These are phyloP conservation scores for Pangasius krempfi DNA, from an alignment of 2,797 vertebrate genomes.

Conservation along the genomic window DNA sequence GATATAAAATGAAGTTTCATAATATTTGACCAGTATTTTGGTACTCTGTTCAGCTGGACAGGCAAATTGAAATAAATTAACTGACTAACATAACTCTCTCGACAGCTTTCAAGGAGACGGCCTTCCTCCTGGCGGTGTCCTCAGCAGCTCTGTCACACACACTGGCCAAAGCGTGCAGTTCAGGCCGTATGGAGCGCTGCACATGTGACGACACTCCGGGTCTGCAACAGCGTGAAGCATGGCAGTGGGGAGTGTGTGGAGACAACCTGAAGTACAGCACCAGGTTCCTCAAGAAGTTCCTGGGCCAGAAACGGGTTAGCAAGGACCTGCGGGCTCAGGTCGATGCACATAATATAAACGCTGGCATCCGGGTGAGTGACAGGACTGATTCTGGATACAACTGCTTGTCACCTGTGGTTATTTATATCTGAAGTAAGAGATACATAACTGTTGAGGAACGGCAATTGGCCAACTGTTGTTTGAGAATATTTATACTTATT, in stretches of 20 bases:
- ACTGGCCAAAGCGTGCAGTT: conserved; percentile 93
- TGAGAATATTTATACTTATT: too few species aligned
- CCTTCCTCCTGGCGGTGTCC: conserved; percentile 92
- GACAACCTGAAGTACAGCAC: conserved; percentile 99
- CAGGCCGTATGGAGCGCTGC: conserved; percentile 96
- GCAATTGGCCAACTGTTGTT: too few species aligned
- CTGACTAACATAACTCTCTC: not conserved
- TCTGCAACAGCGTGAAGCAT: conserved; percentile 93
- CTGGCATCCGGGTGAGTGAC: conserved; percentile 89
- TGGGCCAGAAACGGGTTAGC: conserved; percentile 90
- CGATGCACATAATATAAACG: conserved; percentile 93
- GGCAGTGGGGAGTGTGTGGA: conserved; percentile 98
- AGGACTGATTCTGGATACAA: not conserved
- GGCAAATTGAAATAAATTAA: not conserved
- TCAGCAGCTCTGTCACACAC: conserved; percentile 91
- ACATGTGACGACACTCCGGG: conserved; percentile 95
- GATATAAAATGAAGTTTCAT: not conserved
- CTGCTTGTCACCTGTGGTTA: not conserved
- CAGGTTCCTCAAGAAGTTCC: conserved; percentile 94
- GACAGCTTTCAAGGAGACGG: conserved; percentile 95
- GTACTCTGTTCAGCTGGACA: not conserved
- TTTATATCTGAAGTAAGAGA: too few species aligned
- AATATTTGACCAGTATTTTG: not conserved
- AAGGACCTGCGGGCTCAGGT: conserved; percentile 93
- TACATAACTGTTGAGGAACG: too few species aligned